Evolutionary conservation across 2,113 vertebrate species (phyloP), one percentile per base, ranked within the genome.

Genomic region (Notothenia coriiceps): DNA sequence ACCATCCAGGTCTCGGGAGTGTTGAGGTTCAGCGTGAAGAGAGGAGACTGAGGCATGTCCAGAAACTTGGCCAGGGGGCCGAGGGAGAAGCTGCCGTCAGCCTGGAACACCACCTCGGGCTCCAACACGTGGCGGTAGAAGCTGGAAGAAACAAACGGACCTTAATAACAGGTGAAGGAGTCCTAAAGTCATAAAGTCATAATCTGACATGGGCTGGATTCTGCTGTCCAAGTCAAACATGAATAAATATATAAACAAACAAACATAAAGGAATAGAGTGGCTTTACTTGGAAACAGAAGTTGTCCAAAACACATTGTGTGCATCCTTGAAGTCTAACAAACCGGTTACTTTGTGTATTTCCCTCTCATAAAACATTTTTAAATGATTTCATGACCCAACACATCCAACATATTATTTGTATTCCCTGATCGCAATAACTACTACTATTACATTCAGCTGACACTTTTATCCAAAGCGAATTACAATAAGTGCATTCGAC

Each of bases 1-100:
- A 99, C 97, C 97, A 99, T 99, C 98, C 98, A 99, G 75, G 97
- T 97, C 91, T 99, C 98, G 0, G 98, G 98, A 12, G 98, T 98
- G 91, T 97, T 98, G 55, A 98, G 93, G 91, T 98, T 99, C 86
- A 99, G 90, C 50, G 98, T 99, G 88, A 99, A 99, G 52, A 99
- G 93, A 0, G 97, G 98, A 71, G 97, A 96, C 69, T 98, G 97
- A 11, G 98, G 98, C 98, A 99, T 98, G 94, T 99, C 98, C 87
- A 99, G 87, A 91, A 99, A 99, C 80, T 95, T 97, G 40, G 98
- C 98, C 90, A 99, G 90, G 49, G 98, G 97, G 47, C 98, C 98
- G 1, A 95, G 94, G 74, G 96, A 92, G 88, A 97, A 95, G 67
- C 92, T 96, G 1, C 95, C 95, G 5, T 97, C 97, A 1, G 95